Conservation (phyloP, 2,797 vertebrate species). For the Echiichthys vipera region DNA sequence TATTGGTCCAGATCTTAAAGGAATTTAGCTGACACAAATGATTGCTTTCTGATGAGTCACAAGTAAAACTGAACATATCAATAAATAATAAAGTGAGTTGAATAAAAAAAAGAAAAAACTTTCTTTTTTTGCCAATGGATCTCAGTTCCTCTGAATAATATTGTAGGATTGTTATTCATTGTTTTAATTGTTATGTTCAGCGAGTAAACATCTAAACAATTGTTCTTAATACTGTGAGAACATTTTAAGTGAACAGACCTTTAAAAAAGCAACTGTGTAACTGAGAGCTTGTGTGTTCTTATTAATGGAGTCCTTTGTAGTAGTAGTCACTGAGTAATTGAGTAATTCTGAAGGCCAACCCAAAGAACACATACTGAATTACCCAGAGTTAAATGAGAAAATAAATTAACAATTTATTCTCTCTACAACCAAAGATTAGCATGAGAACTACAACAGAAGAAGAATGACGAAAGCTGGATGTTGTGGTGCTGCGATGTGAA, state of each 20-base stretch:
- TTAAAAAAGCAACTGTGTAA: background rate
- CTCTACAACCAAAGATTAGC: background rate
- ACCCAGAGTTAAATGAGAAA: background rate
- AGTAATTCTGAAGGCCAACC: background rate
- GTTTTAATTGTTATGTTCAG: background rate
- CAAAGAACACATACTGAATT: background rate
- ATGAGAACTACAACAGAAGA: too few species aligned
- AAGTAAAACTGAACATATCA: background rate
- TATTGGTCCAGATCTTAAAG: constrained; percentile 1
- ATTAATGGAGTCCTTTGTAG: background rate
- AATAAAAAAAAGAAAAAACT: background rate
- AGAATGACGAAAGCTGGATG: too few species aligned
- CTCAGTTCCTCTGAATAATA: background rate
- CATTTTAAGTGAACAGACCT: background rate
- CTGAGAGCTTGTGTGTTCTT: background rate
- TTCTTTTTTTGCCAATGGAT: background rate
- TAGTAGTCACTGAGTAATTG: background rate
- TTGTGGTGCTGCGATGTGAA: background rate
- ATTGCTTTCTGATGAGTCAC: background rate
- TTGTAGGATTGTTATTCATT: background rate
- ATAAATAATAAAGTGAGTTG: background rate
- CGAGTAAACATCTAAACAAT: background rate
- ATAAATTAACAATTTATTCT: background rate
- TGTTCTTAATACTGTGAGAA: background rate
- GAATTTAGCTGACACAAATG: constrained; percentile 18